Base-by-base conservation (phyloP, 2,888 invertebrate species). In the Hypomecis punctinalis region DNA sequence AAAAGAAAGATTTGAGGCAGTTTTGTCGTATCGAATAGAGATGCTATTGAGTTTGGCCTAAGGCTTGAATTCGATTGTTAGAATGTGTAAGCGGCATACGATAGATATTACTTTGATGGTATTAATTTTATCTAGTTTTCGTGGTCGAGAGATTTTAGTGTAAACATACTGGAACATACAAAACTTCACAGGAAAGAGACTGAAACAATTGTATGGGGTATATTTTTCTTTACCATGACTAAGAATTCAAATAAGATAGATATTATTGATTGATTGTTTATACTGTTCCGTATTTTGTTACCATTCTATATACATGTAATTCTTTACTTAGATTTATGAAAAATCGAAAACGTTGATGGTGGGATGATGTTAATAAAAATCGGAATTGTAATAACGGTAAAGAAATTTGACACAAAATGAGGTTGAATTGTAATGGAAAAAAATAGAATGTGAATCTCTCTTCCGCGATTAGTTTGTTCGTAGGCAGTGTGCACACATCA, bases 401-500 rank as follows among this genome's bases (percentile, higher is more conserved):
- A 23, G 23, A 23, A 23, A 23, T 23, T 23, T 23, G 23, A 23
- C 5, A 23, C 8, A 33, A 7, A 47, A 33, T n/a, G n/a, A 35
- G 6, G n/a, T n/a, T n/a, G 48, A 10, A 35, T 48, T 36, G 10
- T 48, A 5, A 35, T 35, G 2, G 5, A 48, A 36, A 35, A 35
- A 6, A 9, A 11, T 40, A 23, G 23, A 11, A 40, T 52, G 40
- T 42, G 46, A 59, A 43, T 45, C 48, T 53, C 46, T 59, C 66
- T 23, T 43, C 63, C 70, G 62, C 36, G 51, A 8, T 9, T 46
- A 9, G 6, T 13, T 46, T 8, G 63, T 63, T 36, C 42, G 6
- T 54, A 52, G 23, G 55, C 52, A 57, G 61, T 57, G 45, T 61
- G 61, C 61, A 65, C 61, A 58, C 65, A 61, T 61, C 61, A 65